A percentile compares a stretch with the other conserved stretches of the same genome.
These are phyloP conservation scores for Caenorhabditis sulstoni DNA, from an alignment of 2,888 invertebrate genomes.

Conservation along the genomic window DNA sequence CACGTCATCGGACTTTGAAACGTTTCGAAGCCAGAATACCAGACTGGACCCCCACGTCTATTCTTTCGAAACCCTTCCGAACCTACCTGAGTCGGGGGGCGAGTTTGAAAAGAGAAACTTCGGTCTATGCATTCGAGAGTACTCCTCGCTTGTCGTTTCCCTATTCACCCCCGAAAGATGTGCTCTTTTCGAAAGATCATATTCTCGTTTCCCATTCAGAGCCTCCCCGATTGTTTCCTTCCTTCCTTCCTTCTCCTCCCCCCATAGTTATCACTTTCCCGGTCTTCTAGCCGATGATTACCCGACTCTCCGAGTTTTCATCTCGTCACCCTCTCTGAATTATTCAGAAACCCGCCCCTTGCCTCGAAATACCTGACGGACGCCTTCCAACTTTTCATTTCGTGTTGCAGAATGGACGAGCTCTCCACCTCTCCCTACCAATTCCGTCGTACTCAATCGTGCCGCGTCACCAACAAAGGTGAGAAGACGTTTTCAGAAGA, in stretches of 20 bases:
- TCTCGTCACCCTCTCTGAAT: slow-evolving; percentile 26
- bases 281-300: not conserved
- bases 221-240: slow-evolving; percentile 16
- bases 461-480: slow-evolving; percentile 72
- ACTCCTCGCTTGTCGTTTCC: not conserved
- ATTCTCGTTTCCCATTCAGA: slow-evolving; percentile 43
- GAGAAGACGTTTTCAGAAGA: slow-evolving; percentile 3
- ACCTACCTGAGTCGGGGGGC: slow-evolving; percentile 24
- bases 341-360: slow-evolving; percentile 3
- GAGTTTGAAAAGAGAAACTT: slow-evolving; percentile 24
- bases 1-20: slow-evolving; percentile 51
- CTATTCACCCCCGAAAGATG: slow-evolving; percentile 7
- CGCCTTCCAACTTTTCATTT: not conserved
- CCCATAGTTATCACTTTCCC: slow-evolving; percentile 11
- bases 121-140: slow-evolving; percentile 44
- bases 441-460: slow-evolving; percentile 75
- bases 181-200: slow-evolving; percentile 31
- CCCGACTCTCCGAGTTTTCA: not conserved
- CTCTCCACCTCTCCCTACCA: slow-evolving; percentile 51
- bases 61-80: too few species aligned
- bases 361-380: not conserved
- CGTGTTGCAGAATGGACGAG: slow-evolving; percentile 53
- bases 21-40: slow-evolving; percentile 20
- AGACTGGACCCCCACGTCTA: not conserved
- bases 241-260: slow-evolving; percentile 10